A percentile compares a stretch with the other conserved stretches of the same genome.
phyloP scores from a whole-genome alignment of 2,797 vertebrate species.

The Epinephelus awoara region DNA sequence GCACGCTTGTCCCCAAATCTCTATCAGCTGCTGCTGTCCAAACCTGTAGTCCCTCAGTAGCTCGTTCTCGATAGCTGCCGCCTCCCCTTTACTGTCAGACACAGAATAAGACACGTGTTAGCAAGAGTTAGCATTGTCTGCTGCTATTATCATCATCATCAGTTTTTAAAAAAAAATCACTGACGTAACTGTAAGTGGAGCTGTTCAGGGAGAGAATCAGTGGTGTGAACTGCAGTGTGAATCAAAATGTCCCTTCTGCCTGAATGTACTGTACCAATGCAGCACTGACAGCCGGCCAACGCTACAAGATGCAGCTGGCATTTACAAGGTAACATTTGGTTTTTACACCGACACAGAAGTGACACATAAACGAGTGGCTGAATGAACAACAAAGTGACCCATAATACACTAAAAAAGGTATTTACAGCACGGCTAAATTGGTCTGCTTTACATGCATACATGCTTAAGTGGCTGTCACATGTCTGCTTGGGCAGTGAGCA shows the following conservation, averaged over 20 bases:
- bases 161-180: neutral
- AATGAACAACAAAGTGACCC: neutral
- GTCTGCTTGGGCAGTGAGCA: neutral
- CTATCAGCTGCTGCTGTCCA: conserved; percentile 94
- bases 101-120: conserved; percentile 26
- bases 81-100: conserved; percentile 89
- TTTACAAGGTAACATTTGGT: neutral
- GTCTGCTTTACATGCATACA: conserved; percentile 1
- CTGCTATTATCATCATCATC: neutral
- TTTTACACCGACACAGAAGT: neutral
- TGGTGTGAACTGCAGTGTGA: neutral
- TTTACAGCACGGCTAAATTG: conserved; percentile 12
- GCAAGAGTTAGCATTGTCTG: neutral
- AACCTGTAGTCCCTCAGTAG: conserved; percentile 93
- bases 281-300: neutral
- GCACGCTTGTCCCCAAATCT: conserved; percentile 95
- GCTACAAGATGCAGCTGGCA: neutral
- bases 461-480: neutral
- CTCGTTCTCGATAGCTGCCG: conserved; percentile 90
- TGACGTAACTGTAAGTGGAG: neutral
- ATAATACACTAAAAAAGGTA: neutral
- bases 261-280: neutral
- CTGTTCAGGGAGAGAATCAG: conserved; percentile 3
- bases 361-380: neutral
- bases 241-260: neutral